A percentile compares a stretch with the other conserved stretches of the same genome.
Conservation (phyloP, 2,888 invertebrate genomes). For the Dorcus hopei region DNA sequence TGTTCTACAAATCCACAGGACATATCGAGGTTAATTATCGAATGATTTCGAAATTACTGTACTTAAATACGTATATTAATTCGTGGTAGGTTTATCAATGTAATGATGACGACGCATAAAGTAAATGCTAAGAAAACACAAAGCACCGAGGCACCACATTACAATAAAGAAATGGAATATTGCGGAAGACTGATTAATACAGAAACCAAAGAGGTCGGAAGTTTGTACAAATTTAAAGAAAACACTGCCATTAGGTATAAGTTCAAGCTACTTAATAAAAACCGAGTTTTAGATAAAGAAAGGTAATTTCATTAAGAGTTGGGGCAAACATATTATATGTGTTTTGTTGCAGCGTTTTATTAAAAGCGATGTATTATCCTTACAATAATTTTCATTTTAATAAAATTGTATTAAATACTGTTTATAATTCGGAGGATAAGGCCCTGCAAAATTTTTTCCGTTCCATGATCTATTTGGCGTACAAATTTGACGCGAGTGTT, state of each 20-base stretch:
- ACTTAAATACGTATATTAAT: not conserved
- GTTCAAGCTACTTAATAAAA: conserved; percentile 3
- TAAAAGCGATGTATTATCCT: not conserved
- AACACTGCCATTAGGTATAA: not conserved
- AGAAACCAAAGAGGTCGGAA: conserved; percentile 15
- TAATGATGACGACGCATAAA: conserved; percentile 9
- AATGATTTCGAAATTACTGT: not conserved
- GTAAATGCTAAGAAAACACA: conserved; percentile 15
- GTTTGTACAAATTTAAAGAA: not conserved
- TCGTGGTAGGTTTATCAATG: conserved; percentile 14
- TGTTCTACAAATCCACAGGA: conserved; percentile 16
- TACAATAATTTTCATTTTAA: conserved; percentile 1
- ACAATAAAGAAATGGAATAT: conserved; percentile 11
- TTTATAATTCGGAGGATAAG: not conserved
- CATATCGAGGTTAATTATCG: conserved; percentile 5
- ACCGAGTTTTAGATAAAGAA: not conserved
- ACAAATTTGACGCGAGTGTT: not conserved
- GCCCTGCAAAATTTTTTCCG: not conserved
- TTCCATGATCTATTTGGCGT: conserved; percentile 1
- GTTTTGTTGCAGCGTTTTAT: not conserved
- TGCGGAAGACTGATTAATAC: conserved; percentile 16
- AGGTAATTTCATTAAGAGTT: not conserved
- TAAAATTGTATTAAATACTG: not conserved
- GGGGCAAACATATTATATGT: not conserved
- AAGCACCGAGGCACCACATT: conserved; percentile 10